These are phyloP conservation scores for Steinernema feltiae DNA, from an alignment of 1,140 invertebrate genomes.

Conservation along the genomic window DNA sequence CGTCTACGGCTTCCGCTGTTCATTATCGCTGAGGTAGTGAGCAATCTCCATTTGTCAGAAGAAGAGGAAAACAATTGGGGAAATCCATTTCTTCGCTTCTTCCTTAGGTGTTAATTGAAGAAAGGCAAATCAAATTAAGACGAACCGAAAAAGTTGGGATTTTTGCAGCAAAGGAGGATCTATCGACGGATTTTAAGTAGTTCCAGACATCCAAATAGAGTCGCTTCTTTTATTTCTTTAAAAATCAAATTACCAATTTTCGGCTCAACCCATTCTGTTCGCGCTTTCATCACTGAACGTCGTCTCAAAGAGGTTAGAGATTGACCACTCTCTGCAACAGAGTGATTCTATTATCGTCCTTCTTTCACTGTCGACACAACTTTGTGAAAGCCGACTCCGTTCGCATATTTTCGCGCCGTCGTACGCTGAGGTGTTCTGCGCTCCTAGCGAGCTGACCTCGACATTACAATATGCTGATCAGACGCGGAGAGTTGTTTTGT, in stretches of 20 bases:
- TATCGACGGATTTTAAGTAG: background rate
- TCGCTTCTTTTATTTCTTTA: slow-evolving; percentile 6
- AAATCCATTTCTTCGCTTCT: too few relatives aligned
- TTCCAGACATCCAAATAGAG: background rate
- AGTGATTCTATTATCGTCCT: slow-evolving; percentile 2
- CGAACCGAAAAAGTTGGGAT: background rate
- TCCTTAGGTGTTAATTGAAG: background rate
- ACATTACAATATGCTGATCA: background rate
- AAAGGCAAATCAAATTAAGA: background rate
- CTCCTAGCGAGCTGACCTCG: background rate
- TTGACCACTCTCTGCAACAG: background rate
- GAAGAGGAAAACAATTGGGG: too few relatives aligned
- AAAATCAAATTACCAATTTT: slow-evolving; percentile 4
- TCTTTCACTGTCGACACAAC: background rate
- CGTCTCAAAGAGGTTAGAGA: slow-evolving; percentile 12
- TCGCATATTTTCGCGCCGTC: background rate
- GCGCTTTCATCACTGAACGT: background rate
- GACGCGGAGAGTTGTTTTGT: background rate
- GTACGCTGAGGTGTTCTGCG: background rate
- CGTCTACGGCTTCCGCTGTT: too few relatives aligned
- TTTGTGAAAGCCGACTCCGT: background rate
- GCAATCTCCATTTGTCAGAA: too few relatives aligned
- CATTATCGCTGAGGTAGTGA: too few relatives aligned
- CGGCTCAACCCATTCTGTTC: slow-evolving; percentile 7
- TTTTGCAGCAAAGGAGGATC: background rate